Evolutionary conservation across 2,888 invertebrate genomes (phyloP), one percentile per base, ranked within the genome.

Genomic region (Torymus auratus): DNA sequence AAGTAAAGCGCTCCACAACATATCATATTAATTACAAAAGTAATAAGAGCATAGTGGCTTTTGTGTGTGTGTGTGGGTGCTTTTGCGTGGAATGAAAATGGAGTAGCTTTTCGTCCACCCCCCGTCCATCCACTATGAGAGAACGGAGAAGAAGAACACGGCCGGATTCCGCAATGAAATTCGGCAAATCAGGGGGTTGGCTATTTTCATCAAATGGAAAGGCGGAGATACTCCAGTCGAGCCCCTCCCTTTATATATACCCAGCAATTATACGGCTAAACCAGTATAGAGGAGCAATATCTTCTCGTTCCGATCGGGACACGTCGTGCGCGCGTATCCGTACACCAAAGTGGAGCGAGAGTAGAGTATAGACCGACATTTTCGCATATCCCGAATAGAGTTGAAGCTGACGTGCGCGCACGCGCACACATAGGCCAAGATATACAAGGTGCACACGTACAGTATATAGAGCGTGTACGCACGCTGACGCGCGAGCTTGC

Each of bases 251-350:
- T 77, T 7, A 41, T 41, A 41, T 56, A 64, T 58, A 17, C 64
- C 28, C 28, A 64, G 74, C 73, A 79, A 79, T 82, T 82, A 82
- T 52, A 62, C 58, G 71, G 72, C 75, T 71, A 78, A 82, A 70
- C 68, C 71, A 55, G 15, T 20, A 41, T 15, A 56, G 41, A 41
- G 41, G 41, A 41, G 70, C 73, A 70, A 77, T 80, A 80, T 73
- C 70, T 80, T 82, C 79, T 80, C 79, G 70, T 82, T 67, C 65
- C 28, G 82, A 82, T 82, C 70, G 61, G 64, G 76, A 56, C 75
- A 41, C 58, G 52, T 61, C 72, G 55, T 2, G 23, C 41, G 5
- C 5, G 41, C 7, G 7, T 41, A 41, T 41, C 5, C 7, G 7
- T 41, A 7, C 7, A 41, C 7, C 41, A 41, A 41, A 5, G 58